These are phyloP conservation scores for Cetoscarus ocellatus DNA, from an alignment of 2,797 vertebrate species.

Conservation along the genomic window DNA sequence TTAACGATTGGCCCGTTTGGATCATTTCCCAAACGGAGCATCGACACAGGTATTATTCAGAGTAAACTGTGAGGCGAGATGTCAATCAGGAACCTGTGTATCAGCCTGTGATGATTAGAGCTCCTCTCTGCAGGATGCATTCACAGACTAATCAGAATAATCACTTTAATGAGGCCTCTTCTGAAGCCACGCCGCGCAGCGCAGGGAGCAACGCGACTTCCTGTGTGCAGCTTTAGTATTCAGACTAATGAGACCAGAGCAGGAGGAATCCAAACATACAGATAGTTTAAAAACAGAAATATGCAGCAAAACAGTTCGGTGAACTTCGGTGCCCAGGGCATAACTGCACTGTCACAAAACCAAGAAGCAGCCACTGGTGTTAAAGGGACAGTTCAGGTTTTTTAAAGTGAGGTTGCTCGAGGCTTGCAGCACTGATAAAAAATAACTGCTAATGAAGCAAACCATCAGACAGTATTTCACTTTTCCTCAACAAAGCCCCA, in stretches of 20 bases:
- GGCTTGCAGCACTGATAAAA: too few species aligned
- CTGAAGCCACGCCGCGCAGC: constrained; percentile 25
- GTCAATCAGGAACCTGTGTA: constrained; percentile 54
- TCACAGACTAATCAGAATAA: constrained; percentile 70
- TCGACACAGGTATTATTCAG: constrained; percentile 28
- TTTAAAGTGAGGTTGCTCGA: too few species aligned
- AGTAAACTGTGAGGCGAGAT: constrained; percentile 40
- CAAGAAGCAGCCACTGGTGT: too few species aligned
- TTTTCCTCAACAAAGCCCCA: too few species aligned
- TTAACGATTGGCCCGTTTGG: constrained; percentile 16
- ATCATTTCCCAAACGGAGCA: constrained; percentile 30
- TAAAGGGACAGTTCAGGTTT: too few species aligned
- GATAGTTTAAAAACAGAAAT: not conserved
- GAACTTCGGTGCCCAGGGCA: too few species aligned
- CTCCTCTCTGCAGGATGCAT: constrained; percentile 51
- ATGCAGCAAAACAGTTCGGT: not conserved
- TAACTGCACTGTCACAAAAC: too few species aligned
- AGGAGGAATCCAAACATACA: constrained; percentile 31
- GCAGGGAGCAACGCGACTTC: constrained; percentile 37
- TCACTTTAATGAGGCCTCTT: constrained; percentile 68
- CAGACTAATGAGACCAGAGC: constrained; percentile 41
- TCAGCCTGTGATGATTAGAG: constrained; percentile 61
- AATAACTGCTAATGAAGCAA: too few species aligned
- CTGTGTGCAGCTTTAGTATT: constrained; percentile 41
- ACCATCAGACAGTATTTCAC: too few species aligned